These are phyloP conservation scores for Pseudomyrmex cubaensis DNA, from an alignment of 1,140 invertebrate species.

Conservation along the genomic window DNA sequence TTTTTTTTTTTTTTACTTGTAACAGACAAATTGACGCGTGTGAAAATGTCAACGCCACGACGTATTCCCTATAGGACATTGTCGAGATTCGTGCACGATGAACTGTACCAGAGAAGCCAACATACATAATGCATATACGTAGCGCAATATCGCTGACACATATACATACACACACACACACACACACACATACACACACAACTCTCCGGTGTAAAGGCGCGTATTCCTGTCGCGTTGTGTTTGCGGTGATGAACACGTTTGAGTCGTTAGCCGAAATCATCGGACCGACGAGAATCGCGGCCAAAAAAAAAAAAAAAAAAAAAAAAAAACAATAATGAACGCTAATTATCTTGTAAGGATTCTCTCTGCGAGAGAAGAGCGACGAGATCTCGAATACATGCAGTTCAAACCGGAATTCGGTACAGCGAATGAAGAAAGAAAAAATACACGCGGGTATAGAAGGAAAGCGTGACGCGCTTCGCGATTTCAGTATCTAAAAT, in stretches of 20 bases:
- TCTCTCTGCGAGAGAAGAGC: slow-evolving; percentile 45
- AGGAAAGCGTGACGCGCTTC: slow-evolving; percentile 40
- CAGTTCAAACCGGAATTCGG: slow-evolving; percentile 13
- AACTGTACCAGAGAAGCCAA: neutral
- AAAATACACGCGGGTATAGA: slow-evolving; percentile 23
- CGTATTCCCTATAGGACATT: slow-evolving; percentile 1
- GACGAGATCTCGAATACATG: slow-evolving; percentile 26
- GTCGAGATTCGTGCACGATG: neutral
- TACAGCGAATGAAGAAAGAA: slow-evolving; percentile 29
- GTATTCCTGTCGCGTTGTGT: slow-evolving; percentile 36
- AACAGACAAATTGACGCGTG: neutral
- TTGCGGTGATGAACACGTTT: slow-evolving; percentile 74
- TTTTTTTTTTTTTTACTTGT: neutral
- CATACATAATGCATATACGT: slow-evolving; percentile 69
- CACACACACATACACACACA: slow-evolving; percentile 71
- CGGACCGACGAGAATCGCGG: too few relatives aligned
- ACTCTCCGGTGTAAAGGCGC: slow-evolving; percentile 62
- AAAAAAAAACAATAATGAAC: slow-evolving; percentile 44
- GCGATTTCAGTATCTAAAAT: slow-evolving; percentile 46
- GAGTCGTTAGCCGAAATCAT: too few relatives aligned
- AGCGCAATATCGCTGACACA: slow-evolving; percentile 66
- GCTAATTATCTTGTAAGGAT: slow-evolving; percentile 72
- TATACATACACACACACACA: slow-evolving; percentile 17
- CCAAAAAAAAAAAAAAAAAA: too few relatives aligned
- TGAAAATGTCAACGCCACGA: neutral